Percentiles rank a stretch among this genome's conserved stretches.
phyloP scores from a whole-genome alignment of 37 sponge, comb jelly and placozoan species.

The Hexactinellida sp. region DNA sequence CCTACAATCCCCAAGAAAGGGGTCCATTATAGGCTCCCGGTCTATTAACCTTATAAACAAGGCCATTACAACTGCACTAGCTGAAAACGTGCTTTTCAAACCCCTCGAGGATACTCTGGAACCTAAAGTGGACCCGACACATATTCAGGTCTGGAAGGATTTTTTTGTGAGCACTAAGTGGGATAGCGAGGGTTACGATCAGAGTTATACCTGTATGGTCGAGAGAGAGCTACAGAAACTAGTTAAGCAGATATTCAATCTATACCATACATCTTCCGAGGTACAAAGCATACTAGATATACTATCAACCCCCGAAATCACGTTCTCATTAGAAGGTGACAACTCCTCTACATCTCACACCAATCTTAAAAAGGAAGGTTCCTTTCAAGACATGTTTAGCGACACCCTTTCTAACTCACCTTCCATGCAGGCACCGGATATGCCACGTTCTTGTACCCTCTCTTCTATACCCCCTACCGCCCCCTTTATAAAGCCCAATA shows the following conservation, averaged over 20 bases:
- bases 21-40: background rate
- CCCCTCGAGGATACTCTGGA: background rate
- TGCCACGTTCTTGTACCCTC: background rate
- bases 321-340: background rate
- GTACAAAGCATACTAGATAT: background rate
- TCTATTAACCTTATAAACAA: background rate
- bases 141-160: background rate
- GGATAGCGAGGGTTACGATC: background rate
- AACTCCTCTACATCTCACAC: background rate
- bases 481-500: background rate
- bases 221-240: background rate
- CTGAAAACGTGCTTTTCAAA: background rate
- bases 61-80: background rate
- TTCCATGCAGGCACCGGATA: background rate
- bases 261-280: background rate
- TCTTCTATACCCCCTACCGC: background rate
- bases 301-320: background rate
- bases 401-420: background rate
- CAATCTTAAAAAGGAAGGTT: background rate
- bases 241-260: background rate
- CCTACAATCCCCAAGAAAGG: background rate
- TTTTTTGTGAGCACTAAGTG: background rate
- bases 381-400: background rate
- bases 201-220: background rate
- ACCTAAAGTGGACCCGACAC: background rate